phyloP scores from a whole-genome alignment of 2,113 vertebrate genomes.

The Taxidea taxus region DNA sequence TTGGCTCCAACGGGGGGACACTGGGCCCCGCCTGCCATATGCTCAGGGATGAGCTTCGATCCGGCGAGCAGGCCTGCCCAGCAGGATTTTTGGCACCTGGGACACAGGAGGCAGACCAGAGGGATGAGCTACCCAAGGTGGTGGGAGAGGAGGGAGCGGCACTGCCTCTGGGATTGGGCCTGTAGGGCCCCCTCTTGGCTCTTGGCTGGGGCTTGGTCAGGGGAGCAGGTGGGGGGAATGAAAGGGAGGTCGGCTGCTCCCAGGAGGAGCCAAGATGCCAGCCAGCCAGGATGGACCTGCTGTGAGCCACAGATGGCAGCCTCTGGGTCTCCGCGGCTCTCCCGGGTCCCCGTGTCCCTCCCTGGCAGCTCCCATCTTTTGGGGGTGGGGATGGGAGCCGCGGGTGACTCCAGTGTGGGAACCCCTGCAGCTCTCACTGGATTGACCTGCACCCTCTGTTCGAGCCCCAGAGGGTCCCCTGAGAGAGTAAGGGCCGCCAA shows the following conservation, averaged over 20 bases:
- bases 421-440: background rate
- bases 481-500: background rate
- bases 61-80: slow-evolving; percentile 52
- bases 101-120: slow-evolving; percentile 50
- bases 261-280: slow-evolving; percentile 56
- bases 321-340: slow-evolving; percentile 29
- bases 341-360: background rate
- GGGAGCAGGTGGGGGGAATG: slow-evolving; percentile 68
- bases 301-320: slow-evolving; percentile 67
- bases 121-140: slow-evolving; percentile 45
- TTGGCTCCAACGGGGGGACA: background rate
- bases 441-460: background rate
- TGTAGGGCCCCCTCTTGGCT: slow-evolving; percentile 47
- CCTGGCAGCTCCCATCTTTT: background rate
- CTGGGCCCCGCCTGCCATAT: slow-evolving; percentile 74
- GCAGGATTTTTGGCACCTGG: slow-evolving; percentile 67
- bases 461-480: background rate
- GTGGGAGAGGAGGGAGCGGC: background rate
- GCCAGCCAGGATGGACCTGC: slow-evolving; percentile 69
- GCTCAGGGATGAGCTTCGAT: slow-evolving; percentile 51
- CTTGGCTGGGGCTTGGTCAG: slow-evolving; percentile 26
- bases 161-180: background rate
- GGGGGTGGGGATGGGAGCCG: background rate
- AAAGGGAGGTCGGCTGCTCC: slow-evolving; percentile 33
- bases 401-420: background rate